phyloP scores from a whole-genome alignment of 2,797 vertebrate species.

The Otolemur crassicaudatus region DNA sequence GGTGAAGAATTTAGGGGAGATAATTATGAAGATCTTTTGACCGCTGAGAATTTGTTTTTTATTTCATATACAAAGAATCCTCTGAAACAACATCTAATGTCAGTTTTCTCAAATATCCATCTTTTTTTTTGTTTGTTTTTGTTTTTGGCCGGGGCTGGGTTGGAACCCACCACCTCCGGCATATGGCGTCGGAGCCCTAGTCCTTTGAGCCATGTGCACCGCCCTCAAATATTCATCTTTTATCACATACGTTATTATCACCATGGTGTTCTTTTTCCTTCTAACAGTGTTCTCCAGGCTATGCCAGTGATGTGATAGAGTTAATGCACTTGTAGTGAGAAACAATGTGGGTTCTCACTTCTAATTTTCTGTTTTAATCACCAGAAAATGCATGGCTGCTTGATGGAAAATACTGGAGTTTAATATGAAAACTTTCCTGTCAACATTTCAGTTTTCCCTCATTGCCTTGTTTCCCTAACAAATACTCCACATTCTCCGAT shows the following conservation, averaged over 20 bases:
- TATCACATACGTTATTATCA: neutral
- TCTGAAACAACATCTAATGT: neutral
- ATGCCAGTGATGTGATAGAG: neutral
- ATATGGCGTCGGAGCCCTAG: too few relatives aligned
- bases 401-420: neutral
- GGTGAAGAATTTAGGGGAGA: neutral
- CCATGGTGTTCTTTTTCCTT: neutral
- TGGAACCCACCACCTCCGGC: too few relatives aligned
- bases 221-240: neutral
- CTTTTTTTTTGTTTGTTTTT: neutral
- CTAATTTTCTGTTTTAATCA: neutral
- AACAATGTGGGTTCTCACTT: neutral
- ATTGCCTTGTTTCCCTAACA: constrained; percentile 34
- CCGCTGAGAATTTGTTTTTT: neutral
- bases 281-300: neutral
- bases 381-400: neutral
- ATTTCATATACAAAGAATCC: neutral
- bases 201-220: too few relatives aligned
- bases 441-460: constrained; percentile 53
- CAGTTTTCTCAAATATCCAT: neutral
- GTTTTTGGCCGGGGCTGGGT: too few relatives aligned
- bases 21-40: neutral
- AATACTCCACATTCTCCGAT: constrained; percentile 24
- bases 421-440: neutral
- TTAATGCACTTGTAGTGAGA: neutral